Conservation (phyloP, 2,888 invertebrate genomes). For the Morpho helenor region DNA sequence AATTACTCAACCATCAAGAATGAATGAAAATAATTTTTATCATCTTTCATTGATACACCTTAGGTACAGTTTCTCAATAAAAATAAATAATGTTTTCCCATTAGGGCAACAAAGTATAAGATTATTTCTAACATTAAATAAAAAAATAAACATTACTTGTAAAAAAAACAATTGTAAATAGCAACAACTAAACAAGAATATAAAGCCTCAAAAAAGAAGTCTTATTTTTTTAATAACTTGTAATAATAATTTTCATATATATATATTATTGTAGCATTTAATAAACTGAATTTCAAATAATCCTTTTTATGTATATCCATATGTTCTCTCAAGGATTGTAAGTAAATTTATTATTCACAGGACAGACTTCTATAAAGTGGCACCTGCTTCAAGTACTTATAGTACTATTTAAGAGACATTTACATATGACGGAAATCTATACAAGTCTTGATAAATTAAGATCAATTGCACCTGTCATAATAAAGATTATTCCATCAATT, state of each 20-base stretch:
- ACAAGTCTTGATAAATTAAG: background rate
- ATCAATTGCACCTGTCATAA: conserved; percentile 2
- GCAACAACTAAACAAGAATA: conserved; percentile 59
- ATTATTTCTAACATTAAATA: conserved; percentile 35
- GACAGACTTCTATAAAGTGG: conserved; percentile 8
- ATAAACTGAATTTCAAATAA: too few relatives aligned
- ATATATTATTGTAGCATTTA: conserved; percentile 1
- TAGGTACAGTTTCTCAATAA: background rate
- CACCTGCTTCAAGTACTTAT: conserved; percentile 6
- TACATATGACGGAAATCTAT: background rate
- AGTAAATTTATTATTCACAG: background rate
- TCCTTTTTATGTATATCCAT: background rate
- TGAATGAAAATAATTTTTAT: too few relatives aligned
- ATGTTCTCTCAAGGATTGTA: background rate
- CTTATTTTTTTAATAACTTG: conserved; percentile 49
- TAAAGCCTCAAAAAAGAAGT: conserved; percentile 64
- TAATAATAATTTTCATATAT: conserved; percentile 47
- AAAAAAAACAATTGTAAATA: conserved; percentile 71
- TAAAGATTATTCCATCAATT: too few relatives aligned
- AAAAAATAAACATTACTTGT: conserved; percentile 56
- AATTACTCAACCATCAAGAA: too few relatives aligned
- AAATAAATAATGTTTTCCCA: conserved; percentile 1
- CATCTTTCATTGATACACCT: too few relatives aligned
- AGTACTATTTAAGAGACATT: background rate
- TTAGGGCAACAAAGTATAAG: conserved; percentile 14